Percentiles rank a stretch among this genome's conserved stretches.
These are phyloP conservation scores for Cassiopea andromeda DNA, from an alignment of 30 jellyfish, hydroid and myxozoan genomes.

Conservation along the genomic window DNA sequence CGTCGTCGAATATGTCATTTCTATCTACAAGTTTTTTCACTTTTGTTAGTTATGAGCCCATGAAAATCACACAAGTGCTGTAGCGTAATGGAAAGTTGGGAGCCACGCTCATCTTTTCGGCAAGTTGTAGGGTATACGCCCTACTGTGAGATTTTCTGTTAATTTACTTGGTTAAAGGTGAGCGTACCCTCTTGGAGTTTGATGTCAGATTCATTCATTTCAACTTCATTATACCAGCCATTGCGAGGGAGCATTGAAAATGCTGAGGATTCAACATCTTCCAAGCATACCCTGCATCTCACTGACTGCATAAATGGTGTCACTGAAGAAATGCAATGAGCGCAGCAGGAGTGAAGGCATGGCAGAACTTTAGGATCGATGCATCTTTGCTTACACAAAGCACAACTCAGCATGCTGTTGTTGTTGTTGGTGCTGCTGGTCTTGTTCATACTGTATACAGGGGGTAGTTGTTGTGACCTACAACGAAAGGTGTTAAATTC, in stretches of 20 bases:
- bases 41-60: no score
- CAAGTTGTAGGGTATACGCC: no score
- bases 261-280: not conserved
- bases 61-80: no score
- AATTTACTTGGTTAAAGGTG: not conserved
- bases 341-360: slow-evolving; percentile 58
- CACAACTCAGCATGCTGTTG: slow-evolving; percentile 26
- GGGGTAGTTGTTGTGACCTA: not conserved
- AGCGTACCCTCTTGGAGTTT: not conserved
- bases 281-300: slow-evolving; percentile 41
- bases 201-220: not conserved
- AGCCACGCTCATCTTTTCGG: no score
- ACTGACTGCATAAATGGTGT: slow-evolving; percentile 8
- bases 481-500: no score
- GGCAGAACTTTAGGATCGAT: slow-evolving; percentile 54
- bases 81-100: no score
- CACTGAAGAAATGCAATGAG: slow-evolving; percentile 6
- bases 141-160: no score
- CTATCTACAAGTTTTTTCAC: no score
- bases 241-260: slow-evolving; percentile 30
- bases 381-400: slow-evolving; percentile 30
- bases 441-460: not conserved
- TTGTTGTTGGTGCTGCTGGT: not conserved
- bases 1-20: no score
- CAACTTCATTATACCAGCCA: not conserved